Conservation (phyloP, 2,113 vertebrate genomes). For the Corapipo altera region DNA sequence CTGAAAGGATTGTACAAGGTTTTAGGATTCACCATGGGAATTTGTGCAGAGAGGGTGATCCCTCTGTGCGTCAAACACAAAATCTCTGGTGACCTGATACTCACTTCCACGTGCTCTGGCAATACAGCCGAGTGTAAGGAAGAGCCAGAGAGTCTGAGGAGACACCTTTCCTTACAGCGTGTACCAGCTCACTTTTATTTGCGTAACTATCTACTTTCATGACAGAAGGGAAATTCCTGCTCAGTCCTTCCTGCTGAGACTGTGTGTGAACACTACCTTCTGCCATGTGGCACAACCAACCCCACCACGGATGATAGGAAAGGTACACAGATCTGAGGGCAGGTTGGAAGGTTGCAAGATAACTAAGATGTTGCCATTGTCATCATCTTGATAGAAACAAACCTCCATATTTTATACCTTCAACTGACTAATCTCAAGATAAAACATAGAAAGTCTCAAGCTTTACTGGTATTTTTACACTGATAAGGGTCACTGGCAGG, state of each 20-base stretch:
- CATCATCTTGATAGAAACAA: not conserved
- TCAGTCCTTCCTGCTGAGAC: not conserved
- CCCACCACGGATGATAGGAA: not conserved
- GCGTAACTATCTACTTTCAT: not conserved
- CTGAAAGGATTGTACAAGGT: not conserved
- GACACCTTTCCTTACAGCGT: not conserved
- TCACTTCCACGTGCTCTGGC: not conserved
- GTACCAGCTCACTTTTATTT: not conserved
- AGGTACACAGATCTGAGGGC: not conserved
- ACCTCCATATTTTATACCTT: not conserved
- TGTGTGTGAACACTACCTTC: not conserved
- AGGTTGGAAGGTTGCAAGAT: not conserved
- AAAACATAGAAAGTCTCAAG: not conserved
- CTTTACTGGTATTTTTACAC: not conserved
- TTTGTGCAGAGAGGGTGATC: not conserved
- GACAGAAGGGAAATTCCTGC: not conserved
- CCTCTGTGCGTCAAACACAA: not conserved
- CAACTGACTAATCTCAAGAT: not conserved
- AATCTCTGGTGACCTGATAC: not conserved
- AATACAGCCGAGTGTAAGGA: not conserved
- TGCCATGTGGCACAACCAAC: fast-evolving
- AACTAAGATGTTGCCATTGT: not conserved
- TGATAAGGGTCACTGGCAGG: not conserved
- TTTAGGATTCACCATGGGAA: not conserved
- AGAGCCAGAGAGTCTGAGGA: not conserved